phyloP scores from a whole-genome alignment of 2,797 vertebrate species.

The Sebastes paucispinis region DNA sequence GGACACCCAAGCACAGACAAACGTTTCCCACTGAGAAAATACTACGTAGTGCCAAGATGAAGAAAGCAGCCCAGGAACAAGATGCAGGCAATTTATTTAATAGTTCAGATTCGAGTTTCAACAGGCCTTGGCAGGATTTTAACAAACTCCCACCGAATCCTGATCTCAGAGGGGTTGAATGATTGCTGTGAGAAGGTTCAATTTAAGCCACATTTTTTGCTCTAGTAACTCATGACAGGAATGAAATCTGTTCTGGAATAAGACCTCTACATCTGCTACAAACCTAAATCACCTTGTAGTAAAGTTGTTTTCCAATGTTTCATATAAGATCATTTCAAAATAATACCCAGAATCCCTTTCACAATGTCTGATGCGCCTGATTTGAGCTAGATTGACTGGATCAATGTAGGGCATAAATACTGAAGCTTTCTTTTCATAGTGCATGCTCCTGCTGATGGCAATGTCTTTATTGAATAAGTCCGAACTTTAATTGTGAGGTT shows the following conservation, averaged over 20 bases:
- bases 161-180: constrained; percentile 35
- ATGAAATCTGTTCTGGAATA: neutral
- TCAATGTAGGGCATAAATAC: neutral
- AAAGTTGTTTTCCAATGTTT: neutral
- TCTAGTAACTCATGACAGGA: neutral
- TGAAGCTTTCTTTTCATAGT: neutral
- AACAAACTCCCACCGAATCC: constrained; percentile 24
- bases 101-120: constrained; percentile 49
- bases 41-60: constrained; percentile 12
- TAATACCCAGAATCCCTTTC: neutral
- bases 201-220: constrained; percentile 12
- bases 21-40: constrained; percentile 30
- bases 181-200: constrained; percentile 17
- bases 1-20: constrained; percentile 20
- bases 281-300: neutral
- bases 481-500: constrained; percentile 14
- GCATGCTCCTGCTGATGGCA: neutral
- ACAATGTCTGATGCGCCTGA: neutral
- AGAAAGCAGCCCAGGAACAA: constrained; percentile 39
- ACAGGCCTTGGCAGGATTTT: constrained; percentile 42
- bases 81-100: constrained; percentile 48
- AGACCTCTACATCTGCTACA: neutral
- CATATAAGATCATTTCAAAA: neutral
- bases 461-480: constrained; percentile 1
- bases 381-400: neutral